phyloP scores from a whole-genome alignment of 92 coral and sea anemone genomes.

The Montipora capitata region DNA sequence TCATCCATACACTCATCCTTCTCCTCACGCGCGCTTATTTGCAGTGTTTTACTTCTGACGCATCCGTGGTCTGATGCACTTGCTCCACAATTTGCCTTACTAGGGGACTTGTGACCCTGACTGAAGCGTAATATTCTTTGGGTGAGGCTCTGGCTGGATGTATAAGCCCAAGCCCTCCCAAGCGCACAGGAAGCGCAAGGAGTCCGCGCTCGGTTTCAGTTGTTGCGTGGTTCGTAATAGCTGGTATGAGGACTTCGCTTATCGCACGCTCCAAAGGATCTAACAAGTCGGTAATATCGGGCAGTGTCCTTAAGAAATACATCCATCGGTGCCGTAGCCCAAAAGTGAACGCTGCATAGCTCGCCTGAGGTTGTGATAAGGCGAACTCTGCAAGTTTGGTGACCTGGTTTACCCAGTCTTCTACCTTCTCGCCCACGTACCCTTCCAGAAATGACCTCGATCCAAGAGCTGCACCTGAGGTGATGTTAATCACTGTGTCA shows the following conservation, averaged over 20 bases:
- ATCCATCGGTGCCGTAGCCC: too few relatives aligned
- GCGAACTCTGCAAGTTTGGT: slow-evolving; percentile 21
- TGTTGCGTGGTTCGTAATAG: neutral
- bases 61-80: neutral
- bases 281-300: too few relatives aligned
- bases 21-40: neutral
- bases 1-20: too few relatives aligned
- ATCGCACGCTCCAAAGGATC: neutral
- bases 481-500: neutral
- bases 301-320: too few relatives aligned
- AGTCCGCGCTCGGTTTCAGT: neutral
- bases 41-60: neutral
- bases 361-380: neutral
- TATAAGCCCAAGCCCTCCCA: neutral
- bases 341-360: neutral
- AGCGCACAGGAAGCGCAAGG: slow-evolving; percentile 5
- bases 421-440: slow-evolving; percentile 4
- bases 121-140: neutral
- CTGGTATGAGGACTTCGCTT: slow-evolving; percentile 8
- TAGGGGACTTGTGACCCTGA: neutral
- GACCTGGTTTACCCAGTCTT: slow-evolving; percentile 15
- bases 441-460: neutral
- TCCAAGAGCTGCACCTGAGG: slow-evolving; percentile 2
- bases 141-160: neutral
- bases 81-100: slow-evolving; percentile 19